phyloP scores from a whole-genome alignment of 2,113 vertebrate genomes.

The Notarius lentiginosus region DNA sequence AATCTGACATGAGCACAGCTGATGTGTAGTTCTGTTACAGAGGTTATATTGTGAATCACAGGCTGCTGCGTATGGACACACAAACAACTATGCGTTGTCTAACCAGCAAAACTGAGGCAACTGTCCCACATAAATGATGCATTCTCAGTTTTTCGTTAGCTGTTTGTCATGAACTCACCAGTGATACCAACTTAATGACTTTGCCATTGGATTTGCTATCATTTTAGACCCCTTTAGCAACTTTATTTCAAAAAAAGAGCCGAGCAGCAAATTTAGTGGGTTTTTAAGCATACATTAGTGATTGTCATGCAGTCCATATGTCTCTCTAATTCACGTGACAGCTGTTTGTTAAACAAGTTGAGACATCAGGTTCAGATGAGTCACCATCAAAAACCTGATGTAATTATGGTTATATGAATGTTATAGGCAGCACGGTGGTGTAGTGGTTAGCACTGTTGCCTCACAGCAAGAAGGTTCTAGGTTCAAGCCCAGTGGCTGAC shows the following conservation, averaged over 20 bases:
- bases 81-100: not conserved
- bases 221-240: not conserved
- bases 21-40: not conserved
- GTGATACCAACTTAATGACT: not conserved
- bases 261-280: not conserved
- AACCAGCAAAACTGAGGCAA: not conserved
- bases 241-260: not conserved
- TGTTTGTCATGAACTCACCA: not conserved
- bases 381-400: not conserved
- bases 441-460: no score
- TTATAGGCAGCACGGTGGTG: no score
- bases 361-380: not conserved
- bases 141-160: not conserved
- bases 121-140: not conserved
- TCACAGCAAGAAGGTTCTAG: no score
- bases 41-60: constrained; percentile 12
- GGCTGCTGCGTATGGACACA: not conserved
- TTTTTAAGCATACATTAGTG: not conserved
- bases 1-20: not conserved
- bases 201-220: not conserved
- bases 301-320: not conserved
- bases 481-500: no score
- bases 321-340: not conserved
- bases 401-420: not conserved
- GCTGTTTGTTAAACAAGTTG: not conserved